Base-by-base conservation (phyloP, 2,888 invertebrate genomes). In the Glaucopsyche alexis region DNA sequence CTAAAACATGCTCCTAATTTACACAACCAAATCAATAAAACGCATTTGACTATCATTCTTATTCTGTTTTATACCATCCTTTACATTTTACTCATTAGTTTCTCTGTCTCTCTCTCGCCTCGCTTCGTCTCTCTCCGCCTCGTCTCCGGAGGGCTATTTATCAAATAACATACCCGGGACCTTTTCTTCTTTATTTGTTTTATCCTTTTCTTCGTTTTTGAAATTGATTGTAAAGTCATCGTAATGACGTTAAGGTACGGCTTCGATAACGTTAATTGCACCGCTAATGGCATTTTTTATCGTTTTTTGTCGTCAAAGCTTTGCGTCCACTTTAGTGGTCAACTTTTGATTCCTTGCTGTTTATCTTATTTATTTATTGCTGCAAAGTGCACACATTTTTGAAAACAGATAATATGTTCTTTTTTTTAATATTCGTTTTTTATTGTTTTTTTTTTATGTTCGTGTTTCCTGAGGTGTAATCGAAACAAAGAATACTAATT, bases 81-180 rank as follows among this genome's bases (percentile, higher is more conserved):
- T 82, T 81, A 83, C 84, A 82, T 84, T 83, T 85, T 82, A 85
- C 88, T 92, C 90, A 92, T 91, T 91, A 89, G 88, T 85, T 84
- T 80, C 78, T 80, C 83, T 80, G 76, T 91, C 91, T 81, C 85
- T 77, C 76, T 89, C 83, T 80, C 74, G 77, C 80, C 87, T 86
- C 89, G 89, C 87, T 89, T 80, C 79, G 80, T 90, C 86, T 83
- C 81, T 76, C 79, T 91, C 87, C 72, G 13, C 60, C 90, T 83
- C 90, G 83, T 87, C 91, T 90, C 85, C 84, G 88, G 87, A 86
- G 87, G 88, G 86, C 89, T 88, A 93, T 93, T 93, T 93, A 93
- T 93, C 93, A 91, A 93, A 92, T 92, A 93, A 91, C 92, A 91
- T 91, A 87, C 88, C 19, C 89, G 88, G 89, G 89, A 83, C 86